Conservation (phyloP, 2,888 invertebrate species). For the Drosophila mimetica region DNA sequence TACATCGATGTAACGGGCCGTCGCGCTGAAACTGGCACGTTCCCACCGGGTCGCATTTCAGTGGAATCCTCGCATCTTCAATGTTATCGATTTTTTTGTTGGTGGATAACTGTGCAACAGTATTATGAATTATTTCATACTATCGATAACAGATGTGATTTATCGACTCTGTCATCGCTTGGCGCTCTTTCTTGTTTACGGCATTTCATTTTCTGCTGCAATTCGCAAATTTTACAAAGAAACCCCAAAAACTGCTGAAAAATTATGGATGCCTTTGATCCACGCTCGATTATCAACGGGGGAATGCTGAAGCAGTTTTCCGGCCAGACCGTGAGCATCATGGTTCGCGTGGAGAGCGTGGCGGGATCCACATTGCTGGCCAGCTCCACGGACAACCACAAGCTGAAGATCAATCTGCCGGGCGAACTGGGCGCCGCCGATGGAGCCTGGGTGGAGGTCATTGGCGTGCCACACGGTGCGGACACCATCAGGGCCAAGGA, state of each 20-base stretch:
- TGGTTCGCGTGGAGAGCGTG: conserved; percentile 78
- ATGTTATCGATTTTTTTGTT: neutral
- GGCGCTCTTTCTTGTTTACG: conserved; percentile 38
- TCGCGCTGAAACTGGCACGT: neutral
- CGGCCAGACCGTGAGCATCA: conserved; percentile 81
- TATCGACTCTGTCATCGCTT: conserved; percentile 3
- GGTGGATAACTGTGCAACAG: neutral
- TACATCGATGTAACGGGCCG: conserved; percentile 1
- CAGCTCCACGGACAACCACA: conserved; percentile 78
- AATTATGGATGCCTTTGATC: conserved; percentile 75
- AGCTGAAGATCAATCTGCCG: conserved; percentile 73
- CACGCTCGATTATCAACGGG: conserved; percentile 80
- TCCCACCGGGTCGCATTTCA: neutral
- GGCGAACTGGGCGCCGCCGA: conserved; percentile 66
- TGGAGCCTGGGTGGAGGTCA: conserved; percentile 83
- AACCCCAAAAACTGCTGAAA: neutral
- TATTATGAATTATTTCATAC: neutral
- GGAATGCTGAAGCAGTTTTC: conserved; percentile 76
- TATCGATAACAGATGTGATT: neutral
- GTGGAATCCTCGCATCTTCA: neutral
- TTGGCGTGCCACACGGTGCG: conserved; percentile 70
- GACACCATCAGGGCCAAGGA: conserved; percentile 80
- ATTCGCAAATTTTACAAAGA: neutral
- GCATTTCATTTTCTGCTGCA: conserved; percentile 17
- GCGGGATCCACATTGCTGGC: conserved; percentile 70